phyloP scores from a whole-genome alignment of 2,888 invertebrate species.

The Drosophila algonquin region DNA sequence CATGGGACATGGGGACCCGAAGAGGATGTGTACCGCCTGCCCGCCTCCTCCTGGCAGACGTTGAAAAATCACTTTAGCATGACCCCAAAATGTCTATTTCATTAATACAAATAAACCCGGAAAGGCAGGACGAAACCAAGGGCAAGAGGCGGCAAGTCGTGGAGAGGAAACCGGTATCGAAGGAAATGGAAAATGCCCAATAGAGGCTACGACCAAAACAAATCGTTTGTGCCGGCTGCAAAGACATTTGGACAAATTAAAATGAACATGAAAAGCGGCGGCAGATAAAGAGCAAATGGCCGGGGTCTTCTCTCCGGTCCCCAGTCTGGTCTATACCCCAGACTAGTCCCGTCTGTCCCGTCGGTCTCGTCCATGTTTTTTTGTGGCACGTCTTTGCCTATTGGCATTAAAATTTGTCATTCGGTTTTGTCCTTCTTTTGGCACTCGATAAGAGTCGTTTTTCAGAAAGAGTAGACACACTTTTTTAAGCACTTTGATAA shows the following conservation, averaged over 20 bases:
- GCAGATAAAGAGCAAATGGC: constrained; percentile 54
- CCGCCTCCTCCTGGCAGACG: constrained; percentile 56
- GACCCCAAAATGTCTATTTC: constrained; percentile 81
- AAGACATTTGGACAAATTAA: constrained; percentile 77
- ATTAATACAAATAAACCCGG: constrained; percentile 78
- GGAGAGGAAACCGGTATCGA: constrained; percentile 10
- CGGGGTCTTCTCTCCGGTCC: constrained; percentile 7
- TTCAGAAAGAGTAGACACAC: not conserved
- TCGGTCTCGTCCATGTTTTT: not conserved
- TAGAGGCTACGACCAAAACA: constrained; percentile 57
- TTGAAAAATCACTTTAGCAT: constrained; percentile 81
- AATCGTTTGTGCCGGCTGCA: constrained; percentile 74
- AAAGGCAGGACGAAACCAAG: constrained; percentile 20
- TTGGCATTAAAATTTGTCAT: constrained; percentile 80
- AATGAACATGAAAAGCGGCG: constrained; percentile 74
- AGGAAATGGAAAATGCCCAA: constrained; percentile 25
- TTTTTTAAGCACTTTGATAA: not conserved
- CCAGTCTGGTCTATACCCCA: not conserved
- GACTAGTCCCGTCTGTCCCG: constrained; percentile 1
- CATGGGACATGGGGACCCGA: constrained; percentile 25
- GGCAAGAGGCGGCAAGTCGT: not conserved
- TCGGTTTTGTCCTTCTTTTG: constrained; percentile 41
- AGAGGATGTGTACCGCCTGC: not conserved
- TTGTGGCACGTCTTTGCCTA: constrained; percentile 62
- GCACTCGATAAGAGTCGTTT: constrained; percentile 14